phyloP scores from a whole-genome alignment of 1,140 invertebrate species.

The Apis cerana region DNA sequence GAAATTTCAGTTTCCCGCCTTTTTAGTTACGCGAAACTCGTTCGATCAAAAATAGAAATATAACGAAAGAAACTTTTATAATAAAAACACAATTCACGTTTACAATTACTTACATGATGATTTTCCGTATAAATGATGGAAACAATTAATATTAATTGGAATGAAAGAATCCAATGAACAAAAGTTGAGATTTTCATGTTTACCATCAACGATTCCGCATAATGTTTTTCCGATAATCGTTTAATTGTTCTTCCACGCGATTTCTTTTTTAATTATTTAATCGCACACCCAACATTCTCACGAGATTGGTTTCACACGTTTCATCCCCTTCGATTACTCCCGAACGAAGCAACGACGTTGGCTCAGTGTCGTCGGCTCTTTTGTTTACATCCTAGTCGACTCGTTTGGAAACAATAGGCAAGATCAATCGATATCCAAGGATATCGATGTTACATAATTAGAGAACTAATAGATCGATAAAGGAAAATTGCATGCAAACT shows the following conservation, averaged over 20 bases:
- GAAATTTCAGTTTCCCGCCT: constrained; percentile 12
- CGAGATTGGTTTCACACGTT: not conserved
- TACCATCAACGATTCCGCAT: not conserved
- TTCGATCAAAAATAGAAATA: not conserved
- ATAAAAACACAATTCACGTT: not conserved
- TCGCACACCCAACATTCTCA: not conserved
- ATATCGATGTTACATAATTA: not conserved
- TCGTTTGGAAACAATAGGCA: too few species aligned
- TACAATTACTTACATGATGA: constrained; percentile 42
- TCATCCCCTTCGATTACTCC: not conserved
- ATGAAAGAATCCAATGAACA: constrained; percentile 18
- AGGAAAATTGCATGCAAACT: not conserved
- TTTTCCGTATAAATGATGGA: not conserved
- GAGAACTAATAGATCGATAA: not conserved
- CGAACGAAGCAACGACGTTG: too few species aligned
- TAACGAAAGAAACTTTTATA: not conserved
- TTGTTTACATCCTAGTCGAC: constrained; percentile 1
- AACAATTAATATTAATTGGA: not conserved
- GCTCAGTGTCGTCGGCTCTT: not conserved
- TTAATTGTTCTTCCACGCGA: not conserved
- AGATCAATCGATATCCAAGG: too few species aligned
- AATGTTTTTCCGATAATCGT: not conserved
- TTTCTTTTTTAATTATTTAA: not conserved
- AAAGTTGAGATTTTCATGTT: constrained; percentile 36
- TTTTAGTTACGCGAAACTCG: not conserved